Evolutionary conservation across 2,113 vertebrate genomes (phyloP), one percentile per base, ranked within the genome.

Genomic region (Sceloporus undulatus): DNA sequence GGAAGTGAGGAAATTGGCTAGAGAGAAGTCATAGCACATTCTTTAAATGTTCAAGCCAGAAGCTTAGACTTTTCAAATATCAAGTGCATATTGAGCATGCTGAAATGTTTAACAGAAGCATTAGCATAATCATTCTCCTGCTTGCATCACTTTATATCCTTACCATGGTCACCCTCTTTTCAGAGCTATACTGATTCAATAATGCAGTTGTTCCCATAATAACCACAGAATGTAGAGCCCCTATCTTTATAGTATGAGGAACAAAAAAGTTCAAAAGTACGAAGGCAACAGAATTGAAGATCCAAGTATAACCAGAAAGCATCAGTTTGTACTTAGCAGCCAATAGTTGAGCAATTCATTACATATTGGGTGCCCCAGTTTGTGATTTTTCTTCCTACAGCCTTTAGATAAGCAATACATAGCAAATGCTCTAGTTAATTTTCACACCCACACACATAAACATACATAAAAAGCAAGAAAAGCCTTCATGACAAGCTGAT

Each of bases 11-110:
- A 85, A 85, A 85, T 85, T 89, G 88, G 56, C 59, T 85, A 66
- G 56, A 89, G 56, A 81, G 71, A 81, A 85, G 62, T 65, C 76
- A 84, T 48, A 85, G 82, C 88, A 89, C 88, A 85, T 89, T 85
- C 84, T 76, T 80, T 79, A 79, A 85, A 74, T 74, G 48, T 29
- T 34, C 76, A 79, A 25, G 29, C 75, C 16, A 34, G 16, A 34
- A 74, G 76, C 77, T 25, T 79, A 88, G 87, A 42, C 81, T 84
- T 78, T 62, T 78, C 29, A 34, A 52, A 88, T 76, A 70, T 88
- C 59, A 83, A 56, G 81, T 48, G 40, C 14, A 23, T 65, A 71
- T n/a, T 85, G 87, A 54, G 65, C 82, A 89, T 79, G 87, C 82
- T 80, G 75, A 78, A 83, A 88, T 84, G 66, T 79, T 80, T 89